Evolutionary conservation across 2,888 invertebrate species (phyloP).

Genomic region (Teleiodes luculella): DNA sequence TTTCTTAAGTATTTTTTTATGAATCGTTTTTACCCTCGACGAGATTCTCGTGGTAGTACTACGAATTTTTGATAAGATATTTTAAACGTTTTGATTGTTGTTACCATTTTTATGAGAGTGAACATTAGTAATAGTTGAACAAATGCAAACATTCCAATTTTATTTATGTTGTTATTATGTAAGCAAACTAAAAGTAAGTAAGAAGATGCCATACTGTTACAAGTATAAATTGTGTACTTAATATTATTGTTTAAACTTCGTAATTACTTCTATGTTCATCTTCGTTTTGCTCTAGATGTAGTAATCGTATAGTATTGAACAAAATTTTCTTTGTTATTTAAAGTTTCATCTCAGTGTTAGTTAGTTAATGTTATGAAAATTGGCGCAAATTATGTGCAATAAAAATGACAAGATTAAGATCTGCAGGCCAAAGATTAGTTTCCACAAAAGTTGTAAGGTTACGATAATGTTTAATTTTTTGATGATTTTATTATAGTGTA

Average conservation of each 20-base stretch:
- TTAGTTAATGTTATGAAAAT: slow-evolving; percentile 30
- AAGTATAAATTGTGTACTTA: slow-evolving; percentile 63
- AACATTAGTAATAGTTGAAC: slow-evolving; percentile 48
- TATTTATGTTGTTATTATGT: slow-evolving; percentile 45
- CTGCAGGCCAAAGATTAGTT: slow-evolving; percentile 76
- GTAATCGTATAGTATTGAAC: neutral
- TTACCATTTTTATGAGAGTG: slow-evolving; percentile 58
- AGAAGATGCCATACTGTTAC: slow-evolving; percentile 69
- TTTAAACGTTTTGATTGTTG: slow-evolving; percentile 68
- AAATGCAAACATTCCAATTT: slow-evolving; percentile 59
- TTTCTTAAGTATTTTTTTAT: slow-evolving; percentile 56
- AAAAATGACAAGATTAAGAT: slow-evolving; percentile 60
- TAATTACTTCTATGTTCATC: neutral
- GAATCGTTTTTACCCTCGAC: slow-evolving; percentile 27
- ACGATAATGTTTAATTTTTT: slow-evolving; percentile 40
- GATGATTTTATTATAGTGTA: slow-evolving; percentile 49
- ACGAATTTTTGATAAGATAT: slow-evolving; percentile 60
- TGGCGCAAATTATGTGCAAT: slow-evolving; percentile 54
- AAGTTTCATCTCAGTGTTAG: slow-evolving; percentile 55
- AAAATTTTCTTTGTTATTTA: slow-evolving; percentile 17
- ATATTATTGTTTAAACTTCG: slow-evolving; percentile 25
- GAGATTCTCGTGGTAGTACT: slow-evolving; percentile 34
- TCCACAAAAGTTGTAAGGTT: slow-evolving; percentile 40
- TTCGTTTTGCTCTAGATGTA: slow-evolving; percentile 1
- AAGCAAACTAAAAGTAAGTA: slow-evolving; percentile 37